Conservation (phyloP, 2,797 vertebrate species). For the Danio tinwini region DNA sequence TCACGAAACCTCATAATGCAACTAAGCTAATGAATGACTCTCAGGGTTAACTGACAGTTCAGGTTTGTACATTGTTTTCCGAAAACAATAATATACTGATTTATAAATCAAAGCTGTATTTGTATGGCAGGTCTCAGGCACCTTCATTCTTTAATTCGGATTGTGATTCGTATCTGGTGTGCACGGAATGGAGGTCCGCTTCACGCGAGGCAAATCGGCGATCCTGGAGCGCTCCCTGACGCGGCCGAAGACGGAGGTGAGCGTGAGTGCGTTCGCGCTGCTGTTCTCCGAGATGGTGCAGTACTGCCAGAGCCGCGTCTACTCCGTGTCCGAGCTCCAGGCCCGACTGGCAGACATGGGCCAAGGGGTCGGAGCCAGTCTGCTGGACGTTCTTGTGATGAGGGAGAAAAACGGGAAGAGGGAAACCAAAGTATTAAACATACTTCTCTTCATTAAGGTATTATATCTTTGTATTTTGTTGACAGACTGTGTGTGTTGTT, state of each 20-base stretch:
- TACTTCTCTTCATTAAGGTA: constrained; percentile 92
- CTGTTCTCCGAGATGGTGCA: constrained; percentile 97
- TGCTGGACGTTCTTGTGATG: constrained; percentile 89
- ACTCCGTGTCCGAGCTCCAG: constrained; percentile 93
- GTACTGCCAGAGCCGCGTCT: constrained; percentile 95
- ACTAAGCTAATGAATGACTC: not conserved
- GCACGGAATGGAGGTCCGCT: constrained; percentile 85
- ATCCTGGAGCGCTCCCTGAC: constrained; percentile 88
- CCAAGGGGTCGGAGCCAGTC: constrained; percentile 87
- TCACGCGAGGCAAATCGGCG: constrained; percentile 90
- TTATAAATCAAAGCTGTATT: not conserved
- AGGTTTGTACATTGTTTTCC: not conserved
- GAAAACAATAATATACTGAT: not conserved
- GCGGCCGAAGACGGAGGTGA: constrained; percentile 88
- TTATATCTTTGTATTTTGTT: not conserved
- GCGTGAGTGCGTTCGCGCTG: constrained; percentile 89
- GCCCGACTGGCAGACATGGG: constrained; percentile 88
- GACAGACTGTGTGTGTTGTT: not conserved
- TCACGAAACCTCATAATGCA: not conserved
- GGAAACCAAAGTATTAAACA: constrained; percentile 93
- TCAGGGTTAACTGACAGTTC: not conserved
- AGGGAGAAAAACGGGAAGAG: constrained; percentile 89
- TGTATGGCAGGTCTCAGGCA: constrained; percentile 3
- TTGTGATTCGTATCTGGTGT: not conserved
- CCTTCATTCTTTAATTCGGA: not conserved